Conservation (phyloP, 1,140 invertebrate genomes). For the Drosophila seguyi region DNA sequence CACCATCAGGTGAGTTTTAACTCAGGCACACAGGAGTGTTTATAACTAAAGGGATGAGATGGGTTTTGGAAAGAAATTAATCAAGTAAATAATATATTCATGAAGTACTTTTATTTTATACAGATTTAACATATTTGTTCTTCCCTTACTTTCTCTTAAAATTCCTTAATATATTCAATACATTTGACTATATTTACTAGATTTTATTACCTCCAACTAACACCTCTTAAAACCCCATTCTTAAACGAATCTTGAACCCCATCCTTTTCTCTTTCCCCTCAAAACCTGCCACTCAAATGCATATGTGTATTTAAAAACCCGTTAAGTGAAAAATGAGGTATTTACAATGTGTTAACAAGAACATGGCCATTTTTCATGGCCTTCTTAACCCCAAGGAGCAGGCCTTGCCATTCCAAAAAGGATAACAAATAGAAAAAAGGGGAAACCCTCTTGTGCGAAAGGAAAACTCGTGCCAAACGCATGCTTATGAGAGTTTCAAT, state of each 20-base stretch:
- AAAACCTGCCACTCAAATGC: conserved; percentile 11
- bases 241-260: background rate
- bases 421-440: conserved; percentile 3
- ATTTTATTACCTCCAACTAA: background rate
- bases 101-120: too few species aligned
- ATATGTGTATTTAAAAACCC: conserved; percentile 78
- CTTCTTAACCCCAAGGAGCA: conserved; percentile 28
- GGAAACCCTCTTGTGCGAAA: conserved; percentile 18
- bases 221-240: background rate
- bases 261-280: background rate
- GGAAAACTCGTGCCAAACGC: conserved; percentile 70
- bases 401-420: background rate
- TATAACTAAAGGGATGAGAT: background rate
- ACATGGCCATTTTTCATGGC: conserved; percentile 78
- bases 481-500: conserved; percentile 84
- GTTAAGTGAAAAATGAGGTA: conserved; percentile 85
- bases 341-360: conserved; percentile 85
- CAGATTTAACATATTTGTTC: too few species aligned
- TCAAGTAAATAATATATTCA: background rate
- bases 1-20: conserved; percentile 29
- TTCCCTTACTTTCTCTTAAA: background rate
- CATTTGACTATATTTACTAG: background rate
- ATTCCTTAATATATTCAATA: background rate
- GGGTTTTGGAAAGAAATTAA: background rate
- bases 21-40: background rate